phyloP scores from a whole-genome alignment of 2,113 vertebrate species.

The Eulacestoma nigropectus region DNA sequence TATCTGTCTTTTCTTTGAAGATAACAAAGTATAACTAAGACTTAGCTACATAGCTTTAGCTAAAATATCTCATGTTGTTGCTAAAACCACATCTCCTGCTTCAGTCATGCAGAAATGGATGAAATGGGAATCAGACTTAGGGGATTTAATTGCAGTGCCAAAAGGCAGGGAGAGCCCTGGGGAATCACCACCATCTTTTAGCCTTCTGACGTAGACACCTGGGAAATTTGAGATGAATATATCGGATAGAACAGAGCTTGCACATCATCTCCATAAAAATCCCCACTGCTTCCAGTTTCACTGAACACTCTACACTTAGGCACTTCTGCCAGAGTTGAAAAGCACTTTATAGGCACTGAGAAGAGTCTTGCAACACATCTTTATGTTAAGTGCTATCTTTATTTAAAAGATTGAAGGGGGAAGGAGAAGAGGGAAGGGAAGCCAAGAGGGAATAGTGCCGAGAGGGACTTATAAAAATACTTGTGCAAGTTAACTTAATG shows the following conservation, averaged over 20 bases:
- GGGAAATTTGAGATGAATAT: constrained; percentile 7
- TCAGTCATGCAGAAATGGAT: constrained; percentile 30
- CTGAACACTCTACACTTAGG: neutral
- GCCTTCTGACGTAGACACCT: neutral
- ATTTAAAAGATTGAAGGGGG: constrained; percentile 22
- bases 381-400: constrained; percentile 21
- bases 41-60: neutral
- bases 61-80: neutral
- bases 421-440: neutral
- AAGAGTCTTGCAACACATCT: neutral
- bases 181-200: neutral
- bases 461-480: constrained; percentile 13
- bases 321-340: constrained; percentile 4
- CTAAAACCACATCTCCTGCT: neutral
- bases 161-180: neutral
- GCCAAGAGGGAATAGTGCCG: constrained; percentile 16
- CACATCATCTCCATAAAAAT: neutral
- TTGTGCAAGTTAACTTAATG: neutral
- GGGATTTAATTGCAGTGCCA: constrained; percentile 10
- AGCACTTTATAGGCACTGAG: constrained; percentile 26
- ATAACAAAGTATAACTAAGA: constrained; percentile 1
- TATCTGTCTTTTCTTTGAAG: neutral
- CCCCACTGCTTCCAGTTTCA: neutral
- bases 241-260: neutral
- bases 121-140: constrained; percentile 1